A percentile compares a stretch with the other conserved stretches of the same genome.
phyloP scores from a whole-genome alignment of 2,888 invertebrate genomes.

The Phengaris arion region DNA sequence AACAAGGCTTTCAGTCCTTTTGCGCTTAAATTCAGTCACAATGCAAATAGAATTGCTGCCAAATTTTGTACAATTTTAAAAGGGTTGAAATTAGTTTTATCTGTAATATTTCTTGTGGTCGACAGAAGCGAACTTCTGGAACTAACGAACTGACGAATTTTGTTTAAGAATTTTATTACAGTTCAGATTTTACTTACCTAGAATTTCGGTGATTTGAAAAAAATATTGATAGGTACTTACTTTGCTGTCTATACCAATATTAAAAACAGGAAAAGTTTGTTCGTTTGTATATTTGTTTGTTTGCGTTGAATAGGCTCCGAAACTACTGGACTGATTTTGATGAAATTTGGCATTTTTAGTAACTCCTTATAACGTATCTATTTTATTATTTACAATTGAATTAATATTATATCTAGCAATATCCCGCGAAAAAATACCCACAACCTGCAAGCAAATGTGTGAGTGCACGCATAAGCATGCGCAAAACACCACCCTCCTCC shows the following conservation, averaged over 20 bases:
- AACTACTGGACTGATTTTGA: no score
- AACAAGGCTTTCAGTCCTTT: slow-evolving; percentile 42
- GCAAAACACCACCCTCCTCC: no score
- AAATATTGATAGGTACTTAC: no score
- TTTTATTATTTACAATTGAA: not conserved
- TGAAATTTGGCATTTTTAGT: no score
- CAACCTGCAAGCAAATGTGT: no score
- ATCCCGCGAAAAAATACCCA: no score
- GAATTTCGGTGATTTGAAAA: not conserved
- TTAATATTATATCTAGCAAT: no score
- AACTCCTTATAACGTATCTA: not conserved
- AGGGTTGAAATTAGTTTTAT: slow-evolving; percentile 44
- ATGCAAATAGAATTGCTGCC: slow-evolving; percentile 39
- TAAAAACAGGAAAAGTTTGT: no score
- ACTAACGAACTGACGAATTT: not conserved
- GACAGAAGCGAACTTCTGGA: slow-evolving; percentile 32
- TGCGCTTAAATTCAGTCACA: slow-evolving; percentile 40
- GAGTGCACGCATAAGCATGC: no score
- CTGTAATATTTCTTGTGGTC: slow-evolving; percentile 34
- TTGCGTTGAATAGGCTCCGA: no score
- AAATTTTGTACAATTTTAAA: slow-evolving; percentile 47
- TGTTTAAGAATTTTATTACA: not conserved
- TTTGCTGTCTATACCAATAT: no score
- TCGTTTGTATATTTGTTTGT: no score
- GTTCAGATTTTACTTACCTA: not conserved